Base-by-base conservation (phyloP, 2,888 invertebrate species). In the Lithophane socia region DNA sequence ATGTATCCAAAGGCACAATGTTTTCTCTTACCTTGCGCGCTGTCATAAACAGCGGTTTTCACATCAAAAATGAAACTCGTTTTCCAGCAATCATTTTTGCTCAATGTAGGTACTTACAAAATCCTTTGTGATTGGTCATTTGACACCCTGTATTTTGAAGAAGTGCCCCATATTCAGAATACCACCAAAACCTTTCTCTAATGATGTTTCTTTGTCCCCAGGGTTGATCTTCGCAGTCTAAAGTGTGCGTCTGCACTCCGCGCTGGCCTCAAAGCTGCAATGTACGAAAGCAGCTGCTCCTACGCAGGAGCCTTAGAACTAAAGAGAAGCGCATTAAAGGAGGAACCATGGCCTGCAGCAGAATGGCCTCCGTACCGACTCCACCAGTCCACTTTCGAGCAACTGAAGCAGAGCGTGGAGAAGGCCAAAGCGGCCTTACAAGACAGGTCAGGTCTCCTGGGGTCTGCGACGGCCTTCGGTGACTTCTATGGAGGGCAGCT, bases 251-350 rank as follows among this genome's bases (percentile, higher is more conserved):
- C 92, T 75, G 94, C 94, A 90, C 94, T 96, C 76, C 94, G 95
- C 79, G 92, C 94, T 73, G 94, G 94, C 80, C 91, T 94, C 85
- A 96, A 94, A 94, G 93, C 94, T 94, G 97, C 97, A 93, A 99
- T 99, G 99, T 99, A 99, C 97, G 99, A 99, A 97, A 98, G 98
- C 97, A 98, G 98, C 93, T 99, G 99, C 97, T 99, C 98, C 95
- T 99, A 99, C 97, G 98, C 98, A 93, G 98, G 98, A 94, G 98
- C 98, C 92, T 96, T 98, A 91, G 98, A 98, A 96, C 96, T 98
- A 90, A 98, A 98, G 94, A 97, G 98, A 90, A 97, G 97, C 86
- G 97, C 98, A 82, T 91, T 97, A 66, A 96, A 96, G 84, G 97
- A 96, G 89, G 97, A 96, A 86, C 97, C 96, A 67, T 97, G 97